Conservation (phyloP, 1,140 invertebrate genomes). For the Drosophila micromelanica region DNA sequence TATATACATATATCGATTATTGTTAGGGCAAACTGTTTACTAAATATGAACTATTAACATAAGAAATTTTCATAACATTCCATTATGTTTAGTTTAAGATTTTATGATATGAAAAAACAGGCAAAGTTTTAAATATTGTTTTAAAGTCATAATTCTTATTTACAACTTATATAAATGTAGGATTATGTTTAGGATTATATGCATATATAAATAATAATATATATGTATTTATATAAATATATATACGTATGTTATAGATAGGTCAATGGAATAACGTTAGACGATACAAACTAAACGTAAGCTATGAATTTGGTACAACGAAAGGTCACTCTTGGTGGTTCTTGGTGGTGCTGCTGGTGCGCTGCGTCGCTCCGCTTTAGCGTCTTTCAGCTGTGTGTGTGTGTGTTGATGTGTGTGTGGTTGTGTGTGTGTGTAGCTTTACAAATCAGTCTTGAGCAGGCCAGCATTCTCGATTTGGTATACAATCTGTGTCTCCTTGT, state of each 20-base stretch:
- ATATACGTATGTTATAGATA: slow-evolving; percentile 7
- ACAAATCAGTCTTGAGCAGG: slow-evolving; percentile 91
- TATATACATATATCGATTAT: too few species aligned
- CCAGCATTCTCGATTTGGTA: slow-evolving; percentile 92
- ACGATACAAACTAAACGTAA: slow-evolving; percentile 34
- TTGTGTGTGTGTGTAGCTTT: slow-evolving; percentile 47
- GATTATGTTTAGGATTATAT: too few species aligned
- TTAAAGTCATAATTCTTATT: too few species aligned
- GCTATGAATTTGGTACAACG: slow-evolving; percentile 59
- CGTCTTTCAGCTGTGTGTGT: slow-evolving; percentile 64
- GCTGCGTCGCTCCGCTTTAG: slow-evolving; percentile 44
- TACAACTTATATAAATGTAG: too few species aligned
- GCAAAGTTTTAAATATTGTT: too few species aligned
- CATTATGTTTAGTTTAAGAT: too few species aligned
- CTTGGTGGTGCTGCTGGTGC: slow-evolving; percentile 39
- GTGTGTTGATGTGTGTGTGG: slow-evolving; percentile 16
- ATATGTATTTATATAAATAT: not conserved
- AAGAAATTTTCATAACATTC: not conserved
- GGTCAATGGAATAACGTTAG: slow-evolving; percentile 19
- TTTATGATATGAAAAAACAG: too few species aligned
- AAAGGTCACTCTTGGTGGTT: slow-evolving; percentile 60
- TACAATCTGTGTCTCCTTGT: slow-evolving; percentile 93
- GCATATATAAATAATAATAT: not conserved
- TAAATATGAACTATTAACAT: not conserved
- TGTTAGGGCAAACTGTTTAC: not conserved